These are phyloP conservation scores for Heliconius erato DNA, from an alignment of 2,888 invertebrate species.

Conservation along the genomic window DNA sequence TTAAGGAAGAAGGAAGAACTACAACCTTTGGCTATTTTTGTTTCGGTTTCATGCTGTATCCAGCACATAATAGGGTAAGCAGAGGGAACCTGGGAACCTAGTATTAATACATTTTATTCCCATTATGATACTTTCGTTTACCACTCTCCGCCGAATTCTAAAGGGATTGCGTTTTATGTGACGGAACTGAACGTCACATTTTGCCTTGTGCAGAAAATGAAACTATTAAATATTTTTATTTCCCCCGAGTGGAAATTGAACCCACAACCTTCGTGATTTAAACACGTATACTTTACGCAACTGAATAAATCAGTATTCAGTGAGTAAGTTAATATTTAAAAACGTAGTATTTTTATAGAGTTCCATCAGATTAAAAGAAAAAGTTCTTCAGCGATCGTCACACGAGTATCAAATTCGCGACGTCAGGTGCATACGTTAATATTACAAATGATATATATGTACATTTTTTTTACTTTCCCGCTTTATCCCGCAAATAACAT, in stretches of 20 bases:
- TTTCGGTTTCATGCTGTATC: not conserved
- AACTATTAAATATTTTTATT: not conserved
- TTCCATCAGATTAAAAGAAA: not conserved
- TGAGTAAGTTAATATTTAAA: not conserved
- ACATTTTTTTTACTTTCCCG: not conserved
- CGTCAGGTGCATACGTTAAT: not conserved
- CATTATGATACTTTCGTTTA: not conserved
- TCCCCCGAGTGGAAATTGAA: not conserved
- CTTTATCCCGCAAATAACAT: not conserved
- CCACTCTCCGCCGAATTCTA: not conserved
- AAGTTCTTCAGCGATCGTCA: not conserved
- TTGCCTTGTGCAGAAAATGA: not conserved
- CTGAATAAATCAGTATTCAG: not conserved
- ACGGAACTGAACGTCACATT: too few relatives aligned
- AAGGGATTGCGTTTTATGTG: too few relatives aligned
- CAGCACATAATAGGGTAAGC: not conserved
- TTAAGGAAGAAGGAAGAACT: conserved; percentile 29
- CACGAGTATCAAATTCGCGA: conserved; percentile 14
- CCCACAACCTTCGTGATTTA: not conserved
- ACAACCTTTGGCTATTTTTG: conserved; percentile 33
- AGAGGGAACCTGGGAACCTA: not conserved
- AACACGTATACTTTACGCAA: not conserved
- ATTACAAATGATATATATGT: not conserved
- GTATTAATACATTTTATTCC: not conserved
- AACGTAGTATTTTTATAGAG: not conserved